Base-by-base conservation (phyloP, 2,888 invertebrate genomes). In the Netelia fuscicornis region DNA sequence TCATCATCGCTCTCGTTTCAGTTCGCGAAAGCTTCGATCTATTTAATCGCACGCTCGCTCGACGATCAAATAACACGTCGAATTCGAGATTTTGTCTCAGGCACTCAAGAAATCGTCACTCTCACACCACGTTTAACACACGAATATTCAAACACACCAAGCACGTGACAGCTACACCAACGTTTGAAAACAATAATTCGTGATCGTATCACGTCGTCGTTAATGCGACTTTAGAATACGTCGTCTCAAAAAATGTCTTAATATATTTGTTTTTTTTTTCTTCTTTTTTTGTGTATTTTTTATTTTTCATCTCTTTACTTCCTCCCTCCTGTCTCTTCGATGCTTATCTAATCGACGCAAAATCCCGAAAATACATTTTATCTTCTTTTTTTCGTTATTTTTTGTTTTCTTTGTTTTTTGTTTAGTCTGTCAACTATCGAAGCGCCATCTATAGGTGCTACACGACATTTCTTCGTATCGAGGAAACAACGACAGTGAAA, bases 321-420 rank as follows among this genome's bases (percentile, higher is more conserved):
- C 30, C 20, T 67, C 54, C 56, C n/a, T 60, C 11, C 30, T 25
- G 71, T 62, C 64, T 54, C 44, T 77, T 62, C 37, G 64, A 81
- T 77, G 62, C 64, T 81, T 67, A 78, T 70, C 76, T 67, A 72
- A 68, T 52, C 68, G 54, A 54, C 74, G 77, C 74, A 64, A 70
- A 64, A 84, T 78, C 56, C 81, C 64, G 81, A 81, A 84, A 84
- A 84, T 81, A 84, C 81, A 81, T 67, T 84, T 75, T 9, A 2
- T 56, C 37, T 44, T 56, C 8, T 56, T 70, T 56, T 30, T 56
- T 56, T 54, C 54, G 11, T 52, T 70, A 56, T 42, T 70, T 8
- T 71, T 30, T 44, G 67, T 58, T 48, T 17, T 17, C 17, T 54
- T 72, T 42, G n/a, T 71, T 20, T 11, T 20, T 20, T 75, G 17